Evolutionary conservation across 2,113 vertebrate species (phyloP), one percentile per base, ranked within the genome.

Genomic region (Grammomys dolichurus): DNA sequence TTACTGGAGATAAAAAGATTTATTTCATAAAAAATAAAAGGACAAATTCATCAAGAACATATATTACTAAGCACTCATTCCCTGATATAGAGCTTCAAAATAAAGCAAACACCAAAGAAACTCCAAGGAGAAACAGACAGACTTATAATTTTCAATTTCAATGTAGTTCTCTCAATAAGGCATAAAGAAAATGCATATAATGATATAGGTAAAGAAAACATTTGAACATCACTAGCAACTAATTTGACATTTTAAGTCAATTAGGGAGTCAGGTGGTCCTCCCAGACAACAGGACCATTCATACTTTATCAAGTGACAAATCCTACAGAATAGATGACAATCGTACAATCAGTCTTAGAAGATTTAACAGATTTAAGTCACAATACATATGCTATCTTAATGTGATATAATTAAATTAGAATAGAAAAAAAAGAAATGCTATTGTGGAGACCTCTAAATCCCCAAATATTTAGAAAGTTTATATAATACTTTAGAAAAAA

Each of bases 401-500:
- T 46, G 88, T 7, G 93, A 60, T 58, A 2, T 19, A 93, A 84
- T 89, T 84, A 72, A 96, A 58, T 82, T 60, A 90, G 33, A 92
- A 89, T 87, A 82, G 85, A 89, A 87, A 8, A 70, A 40, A 40
- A 73, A 87, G 84, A 89, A 93, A 93, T 16, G 63, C 40, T 60
- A 86, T 87, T 22, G 81, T 22, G 81, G 67, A 86, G 70, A 31
- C 1, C 36, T 67, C 48, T 67, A 95, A 96, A 97, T 56, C 24
- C 24, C 67, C 81, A 77, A 48, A n/a, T 82, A 93, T 72, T 56
- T 89, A 54, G 8, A 93, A 90, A 95, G 91, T 69, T 93, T 97
- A 69, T 97, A 69, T 36, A 90, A 94, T 69, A 92, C 0, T 78
- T 33, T 90, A 9, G 40, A 78, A 24, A 51, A 95, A 95, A 92